phyloP scores from a whole-genome alignment of 2,113 vertebrate genomes.

The Pygoscelis adeliae region DNA sequence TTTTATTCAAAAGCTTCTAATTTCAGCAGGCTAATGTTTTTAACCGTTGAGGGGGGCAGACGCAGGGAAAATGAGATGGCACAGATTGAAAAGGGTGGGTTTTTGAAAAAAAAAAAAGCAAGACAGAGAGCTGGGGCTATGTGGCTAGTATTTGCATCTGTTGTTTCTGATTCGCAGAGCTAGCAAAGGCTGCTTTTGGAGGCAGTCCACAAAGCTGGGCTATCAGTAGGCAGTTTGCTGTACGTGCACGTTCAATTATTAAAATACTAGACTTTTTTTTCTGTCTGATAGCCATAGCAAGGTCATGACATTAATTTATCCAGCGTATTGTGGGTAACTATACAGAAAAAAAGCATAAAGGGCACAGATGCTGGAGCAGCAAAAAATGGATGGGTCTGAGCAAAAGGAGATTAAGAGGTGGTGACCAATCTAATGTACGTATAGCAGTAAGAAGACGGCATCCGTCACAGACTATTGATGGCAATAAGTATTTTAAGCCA shows the following conservation, averaged over 20 bases:
- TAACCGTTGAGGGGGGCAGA: constrained; percentile 1
- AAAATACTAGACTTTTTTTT: constrained; percentile 69
- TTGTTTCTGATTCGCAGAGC: constrained; percentile 63
- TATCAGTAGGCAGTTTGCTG: constrained; percentile 68
- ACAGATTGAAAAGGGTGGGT: background rate
- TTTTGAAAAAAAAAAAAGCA: background rate
- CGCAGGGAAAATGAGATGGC: background rate
- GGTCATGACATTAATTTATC: constrained; percentile 79
- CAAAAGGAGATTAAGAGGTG: constrained; percentile 68
- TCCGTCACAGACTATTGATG: constrained; percentile 45
- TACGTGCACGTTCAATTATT: constrained; percentile 74
- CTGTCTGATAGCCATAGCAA: constrained; percentile 67
- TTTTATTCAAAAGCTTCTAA: constrained; percentile 35
- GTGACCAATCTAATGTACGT: constrained; percentile 58
- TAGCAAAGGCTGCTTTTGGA: constrained; percentile 21
- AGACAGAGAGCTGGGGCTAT: background rate
- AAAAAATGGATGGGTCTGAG: constrained; percentile 67
- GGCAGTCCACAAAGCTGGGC: constrained; percentile 46
- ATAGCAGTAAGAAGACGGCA: constrained; percentile 52
- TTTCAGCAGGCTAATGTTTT: constrained; percentile 18
- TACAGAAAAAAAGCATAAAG: constrained; percentile 66
- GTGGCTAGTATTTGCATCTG: constrained; percentile 61
- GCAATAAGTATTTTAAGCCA: constrained; percentile 60
- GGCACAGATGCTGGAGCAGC: constrained; percentile 64
- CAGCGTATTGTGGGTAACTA: constrained; percentile 72